Evolutionary conservation across 2,797 vertebrate species (phyloP), one percentile per base, ranked within the genome.

Genomic region (Melanotaenia nigrans): DNA sequence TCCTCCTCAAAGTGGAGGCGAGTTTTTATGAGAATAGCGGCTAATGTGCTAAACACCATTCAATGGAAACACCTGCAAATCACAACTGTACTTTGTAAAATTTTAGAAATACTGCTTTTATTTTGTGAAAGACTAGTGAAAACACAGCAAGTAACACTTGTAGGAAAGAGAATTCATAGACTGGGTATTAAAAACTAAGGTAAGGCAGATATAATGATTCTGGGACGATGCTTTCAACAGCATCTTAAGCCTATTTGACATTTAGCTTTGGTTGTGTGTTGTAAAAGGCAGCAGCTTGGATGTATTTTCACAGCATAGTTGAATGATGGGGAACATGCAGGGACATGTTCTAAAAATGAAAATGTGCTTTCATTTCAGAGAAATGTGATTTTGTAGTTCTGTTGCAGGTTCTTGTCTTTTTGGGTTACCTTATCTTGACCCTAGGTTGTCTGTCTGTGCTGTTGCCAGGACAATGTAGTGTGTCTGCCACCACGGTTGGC

Each of bases 401-500:
- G 1, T 3, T 13, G 5, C 22, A 22, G 38, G n/a, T 70, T 42
- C 49, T 40, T 55, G 36, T 49, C 35, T 55, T 54, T 54, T 13
- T 18, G 3, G 1, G 8, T 28, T 1, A 58, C 63, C 66, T 72
- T 38, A 22, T 0, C 77, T 66, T 86, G 58, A 87, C 68, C 70
- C 18, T 2, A 0, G 3, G 16, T 40, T 72, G 35, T 73, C 24
- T 66, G 55, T 3, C 68, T 82, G 35, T 83, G 22, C 49, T 77
- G 53, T 87, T 77, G 24, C 69, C 93, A 99, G 98, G 98, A 99
- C 94, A 97, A 96, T 0, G 95, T 99, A 3, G 97, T 99, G 33
- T 99, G 98, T 78, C 93, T 99, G 68, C 96, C 98, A 20, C 96
- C 97, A 33, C 96, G 95, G 73, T 91, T 99, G 89, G 98, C 98